These are phyloP conservation scores for Dynastes hyllus DNA, from an alignment of 2,888 invertebrate genomes.

Conservation along the genomic window DNA sequence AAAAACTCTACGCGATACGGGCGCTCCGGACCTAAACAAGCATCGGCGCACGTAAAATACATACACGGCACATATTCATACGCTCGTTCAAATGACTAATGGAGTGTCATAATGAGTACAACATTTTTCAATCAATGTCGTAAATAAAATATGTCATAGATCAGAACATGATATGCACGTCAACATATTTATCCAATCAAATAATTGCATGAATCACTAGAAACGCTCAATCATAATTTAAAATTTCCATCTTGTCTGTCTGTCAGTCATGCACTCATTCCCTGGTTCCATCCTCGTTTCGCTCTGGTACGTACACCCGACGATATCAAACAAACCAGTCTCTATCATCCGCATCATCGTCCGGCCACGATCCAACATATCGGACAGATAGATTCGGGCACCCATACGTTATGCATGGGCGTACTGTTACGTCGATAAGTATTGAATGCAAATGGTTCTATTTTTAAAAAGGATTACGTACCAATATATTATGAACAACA, in stretches of 20 bases:
- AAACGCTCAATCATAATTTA: conserved; percentile 59
- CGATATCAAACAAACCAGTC: conserved; percentile 44
- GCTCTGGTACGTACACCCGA: conserved; percentile 22
- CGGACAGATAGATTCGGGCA: not conserved
- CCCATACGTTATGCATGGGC: not conserved
- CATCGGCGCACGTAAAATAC: not conserved
- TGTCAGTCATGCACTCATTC: conserved; percentile 40
- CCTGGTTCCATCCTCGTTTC: conserved; percentile 34
- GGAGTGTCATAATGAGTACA: conserved; percentile 56
- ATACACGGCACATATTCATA: not conserved
- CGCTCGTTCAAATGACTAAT: conserved; percentile 51
- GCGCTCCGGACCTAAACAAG: not conserved
- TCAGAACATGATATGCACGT: conserved; percentile 57
- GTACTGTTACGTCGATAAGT: not conserved
- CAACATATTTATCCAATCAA: conserved; percentile 56
- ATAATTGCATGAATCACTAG: conserved; percentile 57
- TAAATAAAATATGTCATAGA: conserved; percentile 62
- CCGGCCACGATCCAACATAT: not conserved
- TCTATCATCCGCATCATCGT: conserved; percentile 43
- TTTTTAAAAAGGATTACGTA: no score
- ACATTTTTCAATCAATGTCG: conserved; percentile 62
- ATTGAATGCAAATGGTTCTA: conserved; percentile 1
- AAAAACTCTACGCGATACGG: not conserved
- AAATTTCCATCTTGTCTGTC: conserved; percentile 56
- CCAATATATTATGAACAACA: no score